Conservation (phyloP, 1,140 invertebrate genomes). For the Lutraria rhynchaena region DNA sequence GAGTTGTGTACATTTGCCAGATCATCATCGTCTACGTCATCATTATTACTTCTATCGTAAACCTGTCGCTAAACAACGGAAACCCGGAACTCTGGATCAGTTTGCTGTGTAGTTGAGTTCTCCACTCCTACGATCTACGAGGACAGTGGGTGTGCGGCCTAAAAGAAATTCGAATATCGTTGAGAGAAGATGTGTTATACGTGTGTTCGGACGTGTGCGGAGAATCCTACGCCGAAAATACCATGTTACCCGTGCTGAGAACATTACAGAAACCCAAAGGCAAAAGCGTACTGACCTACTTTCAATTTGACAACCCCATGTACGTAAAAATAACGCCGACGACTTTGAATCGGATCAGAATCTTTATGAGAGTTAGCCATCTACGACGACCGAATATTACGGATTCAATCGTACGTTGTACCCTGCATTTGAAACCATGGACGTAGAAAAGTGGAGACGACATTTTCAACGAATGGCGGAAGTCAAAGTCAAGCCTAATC, state of each 20-base stretch:
- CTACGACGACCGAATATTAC: background rate
- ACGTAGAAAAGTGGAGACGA: slow-evolving; percentile 30
- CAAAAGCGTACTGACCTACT: background rate
- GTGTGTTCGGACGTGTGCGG: slow-evolving; percentile 26
- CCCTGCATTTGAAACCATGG: slow-evolving; percentile 30
- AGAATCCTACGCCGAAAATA: slow-evolving; percentile 35
- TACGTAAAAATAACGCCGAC: slow-evolving; percentile 14
- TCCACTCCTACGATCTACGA: slow-evolving; percentile 10
- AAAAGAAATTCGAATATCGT: slow-evolving; percentile 7
- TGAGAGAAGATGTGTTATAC: slow-evolving; percentile 18
- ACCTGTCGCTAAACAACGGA: slow-evolving; percentile 25
- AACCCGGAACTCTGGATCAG: slow-evolving; percentile 32
- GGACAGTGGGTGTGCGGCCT: slow-evolving; percentile 18
- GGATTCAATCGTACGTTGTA: background rate
- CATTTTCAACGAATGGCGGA: slow-evolving; percentile 18
- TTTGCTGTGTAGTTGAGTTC: slow-evolving; percentile 27
- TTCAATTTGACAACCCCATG: slow-evolving; percentile 8
- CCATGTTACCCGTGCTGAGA: slow-evolving; percentile 9
- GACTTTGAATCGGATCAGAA: background rate
- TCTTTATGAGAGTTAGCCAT: slow-evolving; percentile 23
- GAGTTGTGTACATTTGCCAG: slow-evolving; percentile 6
- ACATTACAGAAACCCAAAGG: slow-evolving; percentile 5
- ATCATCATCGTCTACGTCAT: slow-evolving; percentile 39
- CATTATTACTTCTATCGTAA: slow-evolving; percentile 26
- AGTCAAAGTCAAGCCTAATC: slow-evolving; percentile 14